These are phyloP conservation scores for Rhopilema esculentum DNA, from an alignment of 30 jellyfish, hydroid and myxozoan genomes.

Conservation along the genomic window DNA sequence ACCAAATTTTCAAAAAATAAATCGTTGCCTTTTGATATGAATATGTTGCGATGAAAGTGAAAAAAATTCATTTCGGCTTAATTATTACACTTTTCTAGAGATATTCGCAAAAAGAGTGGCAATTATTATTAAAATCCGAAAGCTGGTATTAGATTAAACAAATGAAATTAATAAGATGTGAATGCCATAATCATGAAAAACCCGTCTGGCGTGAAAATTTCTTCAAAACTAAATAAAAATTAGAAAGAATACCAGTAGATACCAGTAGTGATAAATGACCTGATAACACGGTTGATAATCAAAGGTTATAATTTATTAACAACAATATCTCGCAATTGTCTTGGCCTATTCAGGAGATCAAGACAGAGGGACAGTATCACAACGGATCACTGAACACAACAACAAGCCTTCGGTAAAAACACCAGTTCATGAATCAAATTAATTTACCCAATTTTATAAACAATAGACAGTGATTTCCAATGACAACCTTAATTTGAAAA, in stretches of 20 bases:
- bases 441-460: neutral
- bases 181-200: neutral
- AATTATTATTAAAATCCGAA: no score
- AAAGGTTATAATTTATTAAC: neutral
- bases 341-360: neutral
- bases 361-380: neutral
- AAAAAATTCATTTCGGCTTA: no score
- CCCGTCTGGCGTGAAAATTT: neutral
- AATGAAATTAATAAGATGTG: neutral
- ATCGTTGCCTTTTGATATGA: no score
- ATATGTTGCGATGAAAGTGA: no score
- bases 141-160: neutral
- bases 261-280: neutral
- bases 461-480: neutral
- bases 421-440: neutral
- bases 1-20: no score
- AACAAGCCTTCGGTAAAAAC: neutral
- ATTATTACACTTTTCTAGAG: no score
- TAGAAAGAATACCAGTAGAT: neutral
- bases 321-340: neutral
- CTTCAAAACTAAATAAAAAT: neutral
- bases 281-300: neutral
- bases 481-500: neutral
- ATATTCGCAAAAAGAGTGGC: no score
- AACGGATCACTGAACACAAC: neutral